phyloP scores from a whole-genome alignment of 2,113 vertebrate species.

The Rafetus swinhoei region DNA sequence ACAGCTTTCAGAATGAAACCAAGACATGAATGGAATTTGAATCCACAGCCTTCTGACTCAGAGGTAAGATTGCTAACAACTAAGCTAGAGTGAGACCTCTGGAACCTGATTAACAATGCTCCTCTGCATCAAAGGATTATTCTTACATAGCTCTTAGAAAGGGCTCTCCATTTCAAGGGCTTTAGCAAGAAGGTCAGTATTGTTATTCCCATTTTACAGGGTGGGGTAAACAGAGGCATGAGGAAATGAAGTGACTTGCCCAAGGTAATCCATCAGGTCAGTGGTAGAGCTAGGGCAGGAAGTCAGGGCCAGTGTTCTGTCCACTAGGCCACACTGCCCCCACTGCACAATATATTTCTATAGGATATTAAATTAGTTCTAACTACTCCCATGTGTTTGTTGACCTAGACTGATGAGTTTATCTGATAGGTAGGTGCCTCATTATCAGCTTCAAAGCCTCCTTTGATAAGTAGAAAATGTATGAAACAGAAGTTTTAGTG shows the following conservation, averaged over 20 bases:
- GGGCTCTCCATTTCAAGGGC: not conserved
- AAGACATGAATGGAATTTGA: not conserved
- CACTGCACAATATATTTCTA: not conserved
- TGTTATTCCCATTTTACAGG: conserved; percentile 21
- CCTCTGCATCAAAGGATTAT: not conserved
- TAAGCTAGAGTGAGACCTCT: not conserved
- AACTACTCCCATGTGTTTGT: not conserved
- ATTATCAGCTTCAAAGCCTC: not conserved
- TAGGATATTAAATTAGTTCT: not conserved
- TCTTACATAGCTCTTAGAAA: not conserved
- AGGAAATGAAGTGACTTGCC: conserved; percentile 47
- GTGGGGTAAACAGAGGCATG: conserved; percentile 26
- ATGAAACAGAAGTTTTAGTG: not conserved
- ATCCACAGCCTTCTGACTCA: not conserved
- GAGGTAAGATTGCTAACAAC: not conserved
- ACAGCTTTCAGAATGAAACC: not conserved
- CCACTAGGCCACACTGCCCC: not conserved
- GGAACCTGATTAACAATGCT: not conserved
- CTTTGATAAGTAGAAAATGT: not conserved
- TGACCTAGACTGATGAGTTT: not conserved
- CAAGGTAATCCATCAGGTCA: not conserved
- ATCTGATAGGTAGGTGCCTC: conserved; percentile 20
- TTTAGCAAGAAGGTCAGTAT: not conserved
- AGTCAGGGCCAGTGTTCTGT: not conserved
- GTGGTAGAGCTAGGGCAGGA: not conserved